These are phyloP conservation scores for Argyra leucocephala DNA, from an alignment of 2,888 invertebrate genomes.

Conservation along the genomic window DNA sequence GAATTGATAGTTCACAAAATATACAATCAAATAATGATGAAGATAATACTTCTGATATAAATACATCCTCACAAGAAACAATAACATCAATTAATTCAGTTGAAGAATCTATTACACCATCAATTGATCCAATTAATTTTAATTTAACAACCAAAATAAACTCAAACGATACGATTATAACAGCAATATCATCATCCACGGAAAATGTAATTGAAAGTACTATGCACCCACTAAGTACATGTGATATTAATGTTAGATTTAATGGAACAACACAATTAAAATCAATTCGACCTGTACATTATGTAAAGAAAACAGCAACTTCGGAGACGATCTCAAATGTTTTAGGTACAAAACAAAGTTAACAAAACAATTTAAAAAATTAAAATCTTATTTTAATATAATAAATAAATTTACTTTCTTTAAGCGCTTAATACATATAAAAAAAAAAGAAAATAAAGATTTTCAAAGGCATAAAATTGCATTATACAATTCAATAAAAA, in stretches of 20 bases:
- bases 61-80: neutral
- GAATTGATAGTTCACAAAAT: neutral
- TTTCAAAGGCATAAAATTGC: neutral
- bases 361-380: neutral
- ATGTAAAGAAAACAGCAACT: neutral
- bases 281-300: constrained; percentile 52
- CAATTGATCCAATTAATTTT: neutral
- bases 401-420: neutral
- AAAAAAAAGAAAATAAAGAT: too few species aligned
- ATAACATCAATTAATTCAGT: neutral
- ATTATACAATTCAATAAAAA: neutral
- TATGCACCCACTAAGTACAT: constrained; percentile 66
- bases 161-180: neutral
- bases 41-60: neutral
- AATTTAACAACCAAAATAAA: neutral
- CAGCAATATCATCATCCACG: neutral
- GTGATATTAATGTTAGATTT: constrained; percentile 70
- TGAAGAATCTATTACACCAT: neutral
- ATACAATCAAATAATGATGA: neutral
- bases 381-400: neutral
- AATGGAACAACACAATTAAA: constrained; percentile 73
- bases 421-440: too few species aligned
- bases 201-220: constrained; percentile 25
- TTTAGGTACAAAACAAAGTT: constrained; percentile 4
- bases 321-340: neutral